Evolutionary conservation across 2,888 invertebrate species (phyloP), one percentile per base, ranked within the genome.

Genomic region (Cremastinae sp.): DNA sequence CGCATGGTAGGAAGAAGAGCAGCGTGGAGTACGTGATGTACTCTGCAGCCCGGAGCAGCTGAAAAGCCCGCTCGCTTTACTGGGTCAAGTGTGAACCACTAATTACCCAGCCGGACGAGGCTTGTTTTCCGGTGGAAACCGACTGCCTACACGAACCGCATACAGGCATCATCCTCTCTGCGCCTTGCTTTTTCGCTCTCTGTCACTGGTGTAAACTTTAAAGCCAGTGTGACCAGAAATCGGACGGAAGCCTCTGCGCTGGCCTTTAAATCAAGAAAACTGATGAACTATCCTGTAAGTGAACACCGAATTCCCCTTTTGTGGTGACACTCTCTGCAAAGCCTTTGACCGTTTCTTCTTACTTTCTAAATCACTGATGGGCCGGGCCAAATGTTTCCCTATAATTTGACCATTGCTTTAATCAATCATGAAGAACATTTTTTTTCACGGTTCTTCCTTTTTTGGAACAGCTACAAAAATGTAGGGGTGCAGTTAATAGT

Each of bases 31-130:
- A 66, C 61, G 66, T 61, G 62, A 34, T 56, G 61, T 41, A 71
- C 49, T 51, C 45, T 70, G 75, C 66, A 43, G 53, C 56, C 51
- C 34, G 53, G 28, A 5, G 28, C 28, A 68, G 66, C 36, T 62
- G 22, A 71, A 68, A 58, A 62, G 36, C 56, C 54, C 66, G n/a
- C 14, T 18, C 16, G 61, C 62, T 83, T 78, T 82, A 82, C 80
- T 83, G 79, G 84, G 84, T 84, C 85, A 85, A 85, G 85, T 84
- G 82, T 73, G 78, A 81, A 80, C 83, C 82, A 71, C 85, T 85
- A 85, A 85, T 85, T 85, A 85, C 80, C 80, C 77, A 58, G 59
- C 61, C 65, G 59, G 74, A 68, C 70, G 62, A 41, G 71, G 71
- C 78, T 76, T 75, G 78, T 76, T 74, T 74, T 70, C 54, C 66